Evolutionary conservation across 2,113 vertebrate genomes (phyloP), one percentile per base, ranked within the genome.

Genomic region (Hypomesus transpacificus): DNA sequence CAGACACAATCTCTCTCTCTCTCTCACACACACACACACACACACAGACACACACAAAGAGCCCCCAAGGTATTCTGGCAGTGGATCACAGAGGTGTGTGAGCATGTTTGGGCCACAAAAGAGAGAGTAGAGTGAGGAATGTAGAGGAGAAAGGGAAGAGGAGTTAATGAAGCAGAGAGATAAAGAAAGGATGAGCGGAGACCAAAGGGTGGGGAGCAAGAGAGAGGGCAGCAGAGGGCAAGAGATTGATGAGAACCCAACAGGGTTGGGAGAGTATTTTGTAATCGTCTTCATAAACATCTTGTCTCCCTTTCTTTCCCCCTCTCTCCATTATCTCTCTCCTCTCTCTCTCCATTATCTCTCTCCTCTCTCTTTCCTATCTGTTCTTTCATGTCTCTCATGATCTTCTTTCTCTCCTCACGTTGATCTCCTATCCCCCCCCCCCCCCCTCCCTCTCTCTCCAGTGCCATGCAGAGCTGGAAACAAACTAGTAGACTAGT

Each of bases 231-330:
- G 17, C 11, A 53, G 51, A 53, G 51, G 17, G 51, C 9, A n/a
- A n/a, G n/a, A n/a, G n/a, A n/a, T n/a, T n/a, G n/a, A n/a, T n/a
- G n/a, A n/a, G n/a, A n/a, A n/a, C n/a, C n/a, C n/a, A n/a, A n/a
- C n/a, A n/a, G n/a, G n/a, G n/a, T n/a, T n/a, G n/a, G n/a, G n/a
- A n/a, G 72, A 58, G 74, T 63, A 72, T 71, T 72, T 73, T 84
- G 76, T 83, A 68, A 70, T 75, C 68, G 59, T 75, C 62, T 59
- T 59, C 46, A 68, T 24, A 31, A 53, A 21, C n/a, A 13, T 0
- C 57, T 21, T 13, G 39, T 74, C 58, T 77, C 54, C 71, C 62
- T 72, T 50, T 20, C 3, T 51, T 18, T 63, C 34, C 63, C 31
- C 22, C 31, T 66, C 60, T 64, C 50, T 53, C 17, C 58, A 9